phyloP scores from a whole-genome alignment of 2,113 vertebrate genomes.

The Apistogramma diplotaenia region DNA sequence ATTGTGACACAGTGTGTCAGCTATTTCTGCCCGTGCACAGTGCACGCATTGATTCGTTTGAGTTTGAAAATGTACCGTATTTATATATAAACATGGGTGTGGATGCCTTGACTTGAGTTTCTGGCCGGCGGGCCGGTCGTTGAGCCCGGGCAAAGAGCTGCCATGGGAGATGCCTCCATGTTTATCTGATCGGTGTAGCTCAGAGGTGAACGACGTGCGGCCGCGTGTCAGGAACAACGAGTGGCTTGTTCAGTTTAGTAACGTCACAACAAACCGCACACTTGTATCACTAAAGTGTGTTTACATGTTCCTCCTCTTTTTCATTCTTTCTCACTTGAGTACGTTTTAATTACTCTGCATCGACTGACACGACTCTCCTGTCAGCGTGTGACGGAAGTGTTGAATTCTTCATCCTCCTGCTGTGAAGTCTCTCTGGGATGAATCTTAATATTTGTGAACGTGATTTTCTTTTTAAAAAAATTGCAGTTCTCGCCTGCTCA shows the following conservation, averaged over 20 bases:
- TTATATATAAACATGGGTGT: slow-evolving; percentile 36
- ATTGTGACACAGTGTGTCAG: slow-evolving; percentile 46
- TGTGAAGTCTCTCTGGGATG: too few relatives aligned
- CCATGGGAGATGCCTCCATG: slow-evolving; percentile 12
- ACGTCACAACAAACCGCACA: too few relatives aligned
- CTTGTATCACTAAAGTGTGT: not conserved
- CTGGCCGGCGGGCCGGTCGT: slow-evolving; percentile 1
- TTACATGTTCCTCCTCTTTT: not conserved
- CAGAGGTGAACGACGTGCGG: not conserved
- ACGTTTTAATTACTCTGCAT: not conserved
- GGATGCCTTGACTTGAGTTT: slow-evolving; percentile 1
- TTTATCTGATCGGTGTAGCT: slow-evolving; percentile 35
- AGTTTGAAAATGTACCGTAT: slow-evolving; percentile 37
- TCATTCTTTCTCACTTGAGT: too few relatives aligned
- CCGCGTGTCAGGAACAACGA: not conserved
- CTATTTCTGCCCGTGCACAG: slow-evolving; percentile 20
- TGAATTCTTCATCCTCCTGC: not conserved
- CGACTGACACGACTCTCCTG: not conserved
- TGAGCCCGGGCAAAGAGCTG: not conserved
- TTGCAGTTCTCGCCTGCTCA: too few relatives aligned
- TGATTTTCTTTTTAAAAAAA: too few relatives aligned
- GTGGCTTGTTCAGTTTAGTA: not conserved
- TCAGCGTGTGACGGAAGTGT: not conserved
- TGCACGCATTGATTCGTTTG: slow-evolving; percentile 24
- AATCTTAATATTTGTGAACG: too few relatives aligned